A percentile compares a stretch with the other conserved stretches of the same genome.
These are phyloP conservation scores for Rhodeus uyekii DNA, from an alignment of 2,797 vertebrate genomes.

Conservation along the genomic window DNA sequence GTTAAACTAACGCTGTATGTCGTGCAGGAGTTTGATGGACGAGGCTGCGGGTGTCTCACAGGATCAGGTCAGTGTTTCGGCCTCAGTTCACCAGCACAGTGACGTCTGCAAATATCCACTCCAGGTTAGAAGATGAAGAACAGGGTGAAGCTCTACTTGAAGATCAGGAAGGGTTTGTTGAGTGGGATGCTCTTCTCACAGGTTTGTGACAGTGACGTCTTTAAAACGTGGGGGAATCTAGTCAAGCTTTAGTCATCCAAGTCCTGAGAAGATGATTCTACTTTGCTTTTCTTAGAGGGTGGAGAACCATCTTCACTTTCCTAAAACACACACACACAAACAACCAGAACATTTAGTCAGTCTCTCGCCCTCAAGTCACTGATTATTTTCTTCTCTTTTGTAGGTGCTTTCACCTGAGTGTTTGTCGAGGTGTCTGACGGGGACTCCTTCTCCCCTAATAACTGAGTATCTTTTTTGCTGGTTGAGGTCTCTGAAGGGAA, in stretches of 20 bases:
- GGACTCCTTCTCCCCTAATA: conserved; percentile 84
- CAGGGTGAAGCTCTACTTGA: conserved; percentile 34
- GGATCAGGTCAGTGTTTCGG: conserved; percentile 71
- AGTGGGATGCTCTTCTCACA: neutral
- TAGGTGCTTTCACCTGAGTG: conserved; percentile 86
- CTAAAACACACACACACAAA: conserved; percentile 65
- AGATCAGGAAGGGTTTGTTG: conserved; percentile 10
- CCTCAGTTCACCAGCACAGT: conserved; percentile 55
- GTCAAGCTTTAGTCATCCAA: conserved; percentile 89
- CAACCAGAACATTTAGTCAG: neutral
- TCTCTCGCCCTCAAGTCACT: neutral
- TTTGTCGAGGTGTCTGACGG: conserved; percentile 82
- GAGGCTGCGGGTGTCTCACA: conserved; percentile 59
- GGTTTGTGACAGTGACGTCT: conserved; percentile 15
- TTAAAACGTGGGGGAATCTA: conserved; percentile 64
- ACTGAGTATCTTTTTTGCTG: conserved; percentile 84
- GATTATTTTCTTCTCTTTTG: conserved; percentile 1
- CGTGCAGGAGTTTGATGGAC: neutral
- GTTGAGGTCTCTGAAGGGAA: conserved; percentile 83
- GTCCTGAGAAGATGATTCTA: conserved; percentile 88
- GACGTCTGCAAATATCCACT: conserved; percentile 39
- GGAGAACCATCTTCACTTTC: conserved; percentile 89
- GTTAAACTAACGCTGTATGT: conserved; percentile 67
- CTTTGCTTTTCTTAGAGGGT: conserved; percentile 92
- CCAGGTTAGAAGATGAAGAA: conserved; percentile 23